These are phyloP conservation scores for Heliangelus exortis DNA, from an alignment of 2,797 vertebrate species.

Conservation along the genomic window DNA sequence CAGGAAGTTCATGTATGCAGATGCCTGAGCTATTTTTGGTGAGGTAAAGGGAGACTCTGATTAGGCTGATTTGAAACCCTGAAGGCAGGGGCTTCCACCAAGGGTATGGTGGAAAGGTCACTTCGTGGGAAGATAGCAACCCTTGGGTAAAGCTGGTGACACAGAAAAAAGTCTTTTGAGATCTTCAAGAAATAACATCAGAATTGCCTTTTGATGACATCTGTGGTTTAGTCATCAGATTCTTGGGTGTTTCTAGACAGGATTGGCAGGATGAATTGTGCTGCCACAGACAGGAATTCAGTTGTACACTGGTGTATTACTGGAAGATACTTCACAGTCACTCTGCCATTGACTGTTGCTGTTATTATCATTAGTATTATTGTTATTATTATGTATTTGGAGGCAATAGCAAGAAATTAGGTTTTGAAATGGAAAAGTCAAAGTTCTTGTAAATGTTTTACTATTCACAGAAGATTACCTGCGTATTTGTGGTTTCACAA, in stretches of 20 bases:
- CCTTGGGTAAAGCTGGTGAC: neutral
- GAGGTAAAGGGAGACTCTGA: neutral
- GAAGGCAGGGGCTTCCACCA: neutral
- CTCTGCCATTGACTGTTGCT: neutral
- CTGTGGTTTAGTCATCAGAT: neutral
- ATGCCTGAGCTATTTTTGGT: neutral
- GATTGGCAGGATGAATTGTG: neutral
- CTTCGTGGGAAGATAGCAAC: neutral
- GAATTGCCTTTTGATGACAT: neutral
- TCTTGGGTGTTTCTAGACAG: neutral
- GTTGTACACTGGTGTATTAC: neutral
- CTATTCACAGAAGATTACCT: neutral
- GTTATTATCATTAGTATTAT: neutral
- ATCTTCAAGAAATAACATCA: neutral
- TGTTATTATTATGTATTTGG: neutral
- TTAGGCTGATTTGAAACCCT: neutral
- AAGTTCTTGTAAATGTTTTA: slow-evolving; percentile 28
- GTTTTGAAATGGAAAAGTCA: slow-evolving; percentile 2
- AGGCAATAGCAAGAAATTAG: neutral
- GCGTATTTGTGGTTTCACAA: slow-evolving; percentile 30
- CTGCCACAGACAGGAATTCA: rapidly evolving
- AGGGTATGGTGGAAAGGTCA: neutral
- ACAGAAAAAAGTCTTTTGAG: neutral
- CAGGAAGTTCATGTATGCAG: neutral
- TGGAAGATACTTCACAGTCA: neutral